Base-by-base conservation (phyloP, 2,888 invertebrate species). In the Tuta absoluta region DNA sequence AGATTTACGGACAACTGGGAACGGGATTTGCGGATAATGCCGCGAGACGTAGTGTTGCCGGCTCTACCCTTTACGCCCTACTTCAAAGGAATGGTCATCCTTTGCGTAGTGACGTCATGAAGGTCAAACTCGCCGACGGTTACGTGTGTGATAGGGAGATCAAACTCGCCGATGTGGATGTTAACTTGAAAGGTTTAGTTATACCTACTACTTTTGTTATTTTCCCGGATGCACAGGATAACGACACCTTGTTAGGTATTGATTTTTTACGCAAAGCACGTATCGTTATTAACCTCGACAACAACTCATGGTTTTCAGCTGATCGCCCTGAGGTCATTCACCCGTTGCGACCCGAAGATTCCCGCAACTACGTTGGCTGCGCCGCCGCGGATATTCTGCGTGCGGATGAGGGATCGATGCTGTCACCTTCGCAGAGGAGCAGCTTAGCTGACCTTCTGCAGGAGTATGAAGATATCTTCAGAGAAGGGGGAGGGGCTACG, bases 401-500 rank as follows among this genome's bases (percentile, higher is more conserved):
- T 1, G 7, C 28, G 4, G 65, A 67, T 41, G 65, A 65, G 45
- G 67, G 63, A n/a, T 19, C 57, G 12, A 62, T 62, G 57, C 57
- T 67, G n/a, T 19, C 59, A 2, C 33, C 21, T 14, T 33, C 11
- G 2, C 19, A 67, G 28, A 37, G 63, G 14, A 17, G 23, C n/a
- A 41, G 48, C 17, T 53, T 65, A 11, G 19, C 63, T 19, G 38
- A 59, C 0, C 33, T 65, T 3, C 56, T 65, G 11, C 28, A 64
- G 41, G 45, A 23, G 14, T 56, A 67, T 58, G 49, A 60, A 17
- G 67, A 67, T 21, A 63, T 67, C 38, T 67, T 68, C 59, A 33
- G 51, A 61, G 48, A 48, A 68, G 66, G 66, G 64, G 68, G 66
- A 70, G 70, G 48, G 14, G 60, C 67, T 7, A 66, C 68, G 5